These are phyloP conservation scores for Cyprinodon brontotheroides DNA, from an alignment of 2,113 vertebrate genomes.

Conservation along the genomic window DNA sequence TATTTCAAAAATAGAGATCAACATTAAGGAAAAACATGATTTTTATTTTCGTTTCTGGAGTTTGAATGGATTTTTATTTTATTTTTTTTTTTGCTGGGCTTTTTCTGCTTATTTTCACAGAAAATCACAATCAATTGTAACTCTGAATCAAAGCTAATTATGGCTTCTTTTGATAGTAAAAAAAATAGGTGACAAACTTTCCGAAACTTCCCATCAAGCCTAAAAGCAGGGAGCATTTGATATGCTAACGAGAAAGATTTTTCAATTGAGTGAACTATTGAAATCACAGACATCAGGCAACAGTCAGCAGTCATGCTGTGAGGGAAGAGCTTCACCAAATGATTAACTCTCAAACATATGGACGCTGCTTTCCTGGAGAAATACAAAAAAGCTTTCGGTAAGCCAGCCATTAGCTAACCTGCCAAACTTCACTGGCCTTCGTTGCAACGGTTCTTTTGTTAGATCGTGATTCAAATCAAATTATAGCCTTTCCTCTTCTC, in stretches of 20 bases:
- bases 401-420: constrained; percentile 7
- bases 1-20: constrained; percentile 12
- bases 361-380: not conserved
- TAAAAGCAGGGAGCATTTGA: not conserved
- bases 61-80: constrained; percentile 6
- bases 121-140: constrained; percentile 5
- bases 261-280: not conserved
- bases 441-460: constrained; percentile 2
- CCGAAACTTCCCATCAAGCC: constrained; percentile 5
- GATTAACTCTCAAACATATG: constrained; percentile 6
- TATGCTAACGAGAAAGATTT: not conserved
- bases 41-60: constrained; percentile 3
- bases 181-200: constrained; percentile 7
- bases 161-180: not conserved
- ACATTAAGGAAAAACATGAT: not conserved
- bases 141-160: constrained; percentile 26
- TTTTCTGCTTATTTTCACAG: not conserved
- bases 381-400: not conserved
- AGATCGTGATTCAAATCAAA: not conserved
- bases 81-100: constrained; percentile 2
- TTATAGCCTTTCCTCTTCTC: not conserved
- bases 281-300: constrained; percentile 1
- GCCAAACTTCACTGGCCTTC: not conserved
- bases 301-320: accelerated
- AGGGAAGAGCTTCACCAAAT: not conserved